A percentile compares a stretch with the other conserved stretches of the same genome.
These are phyloP conservation scores for Spodoptera littoralis DNA, from an alignment of 2,888 invertebrate genomes.

Conservation along the genomic window DNA sequence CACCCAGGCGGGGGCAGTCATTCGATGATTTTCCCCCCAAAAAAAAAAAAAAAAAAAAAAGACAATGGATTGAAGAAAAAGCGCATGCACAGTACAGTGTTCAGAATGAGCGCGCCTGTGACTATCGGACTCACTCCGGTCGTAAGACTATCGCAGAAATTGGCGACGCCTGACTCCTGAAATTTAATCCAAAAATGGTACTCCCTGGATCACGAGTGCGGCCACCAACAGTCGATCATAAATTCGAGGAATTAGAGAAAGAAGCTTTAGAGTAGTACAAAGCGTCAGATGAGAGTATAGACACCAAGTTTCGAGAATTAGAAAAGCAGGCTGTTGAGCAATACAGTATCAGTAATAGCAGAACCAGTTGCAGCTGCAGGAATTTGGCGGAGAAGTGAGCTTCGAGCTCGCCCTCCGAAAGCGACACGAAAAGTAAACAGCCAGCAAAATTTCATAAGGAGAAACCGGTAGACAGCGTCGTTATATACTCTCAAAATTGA, in stretches of 20 bases:
- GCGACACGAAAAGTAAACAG: constrained; percentile 70
- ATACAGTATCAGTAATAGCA: constrained; percentile 87
- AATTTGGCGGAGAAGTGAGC: constrained; percentile 77
- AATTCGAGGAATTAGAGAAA: constrained; percentile 89
- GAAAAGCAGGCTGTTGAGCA: constrained; percentile 91
- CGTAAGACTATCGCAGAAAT: constrained; percentile 78
- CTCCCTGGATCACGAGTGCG: constrained; percentile 73
- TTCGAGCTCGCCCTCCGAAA: constrained; percentile 63
- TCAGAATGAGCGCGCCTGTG: constrained; percentile 83
- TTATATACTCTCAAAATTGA: constrained; percentile 85
- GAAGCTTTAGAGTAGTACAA: constrained; percentile 90
- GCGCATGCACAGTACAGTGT: constrained; percentile 87
- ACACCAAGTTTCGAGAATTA: constrained; percentile 89
- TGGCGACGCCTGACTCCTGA: constrained; percentile 80
- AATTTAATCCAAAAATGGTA: constrained; percentile 81
- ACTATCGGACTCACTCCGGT: constrained; percentile 72
- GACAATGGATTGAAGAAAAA: constrained; percentile 75
- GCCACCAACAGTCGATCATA: constrained; percentile 76
- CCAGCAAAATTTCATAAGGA: constrained; percentile 82
- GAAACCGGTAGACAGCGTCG: constrained; percentile 81
- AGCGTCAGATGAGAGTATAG: constrained; percentile 88
- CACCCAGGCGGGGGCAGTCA: no score
- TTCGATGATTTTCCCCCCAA: no score
- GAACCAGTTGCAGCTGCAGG: constrained; percentile 84
- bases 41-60: no score